These are phyloP conservation scores for Scaptomyza polygonia DNA, from an alignment of 2,888 invertebrate genomes.

Conservation along the genomic window DNA sequence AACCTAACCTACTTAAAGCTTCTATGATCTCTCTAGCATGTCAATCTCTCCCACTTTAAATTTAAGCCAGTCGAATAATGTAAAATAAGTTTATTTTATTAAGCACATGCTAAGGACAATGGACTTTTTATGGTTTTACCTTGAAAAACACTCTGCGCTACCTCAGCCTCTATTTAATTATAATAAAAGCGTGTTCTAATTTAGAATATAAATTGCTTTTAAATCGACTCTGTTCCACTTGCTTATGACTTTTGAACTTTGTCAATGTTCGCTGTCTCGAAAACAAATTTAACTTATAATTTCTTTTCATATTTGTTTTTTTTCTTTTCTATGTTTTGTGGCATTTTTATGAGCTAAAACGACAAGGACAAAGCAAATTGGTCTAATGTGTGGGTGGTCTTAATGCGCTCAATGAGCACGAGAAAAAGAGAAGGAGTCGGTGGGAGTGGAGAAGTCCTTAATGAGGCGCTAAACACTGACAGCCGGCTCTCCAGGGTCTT, in stretches of 20 bases:
- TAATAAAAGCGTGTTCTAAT: slow-evolving; percentile 65
- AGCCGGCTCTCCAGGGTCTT: slow-evolving; percentile 27
- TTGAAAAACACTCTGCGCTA: background rate
- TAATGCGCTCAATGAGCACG: slow-evolving; percentile 27
- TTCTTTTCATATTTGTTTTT: slow-evolving; percentile 7
- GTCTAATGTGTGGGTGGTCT: slow-evolving; percentile 16
- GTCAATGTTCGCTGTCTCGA: slow-evolving; percentile 27
- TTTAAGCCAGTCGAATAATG: too few relatives aligned
- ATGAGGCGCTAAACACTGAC: slow-evolving; percentile 49
- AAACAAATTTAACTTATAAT: slow-evolving; percentile 19
- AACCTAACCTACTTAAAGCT: too few relatives aligned
- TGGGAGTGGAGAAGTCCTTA: slow-evolving; percentile 14
- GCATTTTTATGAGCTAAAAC: slow-evolving; percentile 62
- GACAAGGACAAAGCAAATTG: slow-evolving; percentile 17
- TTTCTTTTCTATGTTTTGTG: slow-evolving; percentile 17
- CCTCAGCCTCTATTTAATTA: slow-evolving; percentile 64
- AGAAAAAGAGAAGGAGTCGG: background rate
- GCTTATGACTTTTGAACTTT: slow-evolving; percentile 68
- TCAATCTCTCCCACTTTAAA: too few relatives aligned
- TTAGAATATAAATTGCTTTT: slow-evolving; percentile 76
- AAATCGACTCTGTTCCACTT: slow-evolving; percentile 50
- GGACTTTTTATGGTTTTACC: slow-evolving; percentile 13
- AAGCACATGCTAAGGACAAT: slow-evolving; percentile 19
- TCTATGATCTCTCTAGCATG: too few relatives aligned
- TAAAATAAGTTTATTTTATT: background rate